Evolutionary conservation across 2,888 invertebrate genomes (phyloP), one percentile per base, ranked within the genome.

Genomic region (Melipona beecheii): DNA sequence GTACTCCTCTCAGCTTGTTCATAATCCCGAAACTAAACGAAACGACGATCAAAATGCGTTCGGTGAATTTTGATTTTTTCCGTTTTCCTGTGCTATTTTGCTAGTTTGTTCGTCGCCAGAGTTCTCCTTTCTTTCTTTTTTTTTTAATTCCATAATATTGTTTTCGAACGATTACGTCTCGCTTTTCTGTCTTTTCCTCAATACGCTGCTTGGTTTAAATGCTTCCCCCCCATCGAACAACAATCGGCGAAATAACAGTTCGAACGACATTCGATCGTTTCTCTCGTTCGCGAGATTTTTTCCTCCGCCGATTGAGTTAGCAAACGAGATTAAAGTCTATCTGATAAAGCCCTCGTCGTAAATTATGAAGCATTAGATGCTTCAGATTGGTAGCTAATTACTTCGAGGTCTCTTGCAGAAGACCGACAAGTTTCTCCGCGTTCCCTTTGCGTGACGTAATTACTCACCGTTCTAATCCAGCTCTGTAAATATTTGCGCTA

Each of bases 371-470:
- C 69, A 21, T 56, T 66, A 65, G 62, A 62, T 58, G 27, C 43
- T 15, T 62, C 50, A 21, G 43, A 68, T 52, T 66, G 65, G 71
- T 81, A 70, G 66, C 75, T 81, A 84, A 86, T 76, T 84, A 78
- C 62, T 75, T 72, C 36, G 31, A 9, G 15, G n/a, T 68, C 50
- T 65, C 65, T 75, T 50, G 19, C n/a, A 21, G 49, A 31, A 43
- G 36, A 43, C 54, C 69, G n/a, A 19, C 17, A 54, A 64, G 66
- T 66, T 75, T 71, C 81, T 86, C 75, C 66, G 24, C 36, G 70
- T 81, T 75, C 75, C 81, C 84, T 84, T 86, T 70, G 70, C 70
- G 70, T 75, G 75, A 79, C 75, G 81, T 81, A 86, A 87, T 86
- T 87, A 86, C 84, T 83, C 86, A 69, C 72, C 74, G 68, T 79